phyloP scores from a whole-genome alignment of 2,797 vertebrate species.

The Salarias fasciatus region DNA sequence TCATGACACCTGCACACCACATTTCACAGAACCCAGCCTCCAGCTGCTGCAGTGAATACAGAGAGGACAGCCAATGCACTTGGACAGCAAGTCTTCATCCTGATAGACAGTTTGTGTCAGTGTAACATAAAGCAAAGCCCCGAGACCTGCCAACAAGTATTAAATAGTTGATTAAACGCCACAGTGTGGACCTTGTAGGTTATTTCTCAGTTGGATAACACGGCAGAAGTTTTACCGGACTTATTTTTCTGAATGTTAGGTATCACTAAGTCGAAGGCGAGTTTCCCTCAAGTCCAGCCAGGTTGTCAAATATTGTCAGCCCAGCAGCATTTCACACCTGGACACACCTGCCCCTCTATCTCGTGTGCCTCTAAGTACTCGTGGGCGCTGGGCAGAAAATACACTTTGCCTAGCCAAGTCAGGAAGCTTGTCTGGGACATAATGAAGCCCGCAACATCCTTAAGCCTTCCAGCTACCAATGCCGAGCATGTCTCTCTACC shows the following conservation, averaged over 20 bases:
- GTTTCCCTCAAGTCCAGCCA: slow-evolving; percentile 12
- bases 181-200: slow-evolving; percentile 33
- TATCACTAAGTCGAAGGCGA: slow-evolving; percentile 13
- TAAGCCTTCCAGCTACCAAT: slow-evolving; percentile 73
- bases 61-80: slow-evolving; percentile 10
- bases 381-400: slow-evolving; percentile 71
- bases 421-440: slow-evolving; percentile 69
- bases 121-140: slow-evolving; percentile 27
- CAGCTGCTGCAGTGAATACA: slow-evolving; percentile 12
- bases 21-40: neutral
- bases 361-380: slow-evolving; percentile 43
- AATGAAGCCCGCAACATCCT: slow-evolving; percentile 79
- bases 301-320: slow-evolving; percentile 44
- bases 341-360: slow-evolving; percentile 46
- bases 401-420: slow-evolving; percentile 60
- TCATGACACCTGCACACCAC: neutral
- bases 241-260: slow-evolving; percentile 18
- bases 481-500: slow-evolving; percentile 61
- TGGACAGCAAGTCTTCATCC: slow-evolving; percentile 24
- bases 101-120: slow-evolving; percentile 23
- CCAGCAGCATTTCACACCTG: slow-evolving; percentile 56
- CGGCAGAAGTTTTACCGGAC: slow-evolving; percentile 23
- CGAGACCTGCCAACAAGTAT: slow-evolving; percentile 41
- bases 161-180: slow-evolving; percentile 57
- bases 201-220: slow-evolving; percentile 30